Evolutionary conservation across 1,140 invertebrate genomes (phyloP).

Genomic region (Brachionus rotundiformis): DNA sequence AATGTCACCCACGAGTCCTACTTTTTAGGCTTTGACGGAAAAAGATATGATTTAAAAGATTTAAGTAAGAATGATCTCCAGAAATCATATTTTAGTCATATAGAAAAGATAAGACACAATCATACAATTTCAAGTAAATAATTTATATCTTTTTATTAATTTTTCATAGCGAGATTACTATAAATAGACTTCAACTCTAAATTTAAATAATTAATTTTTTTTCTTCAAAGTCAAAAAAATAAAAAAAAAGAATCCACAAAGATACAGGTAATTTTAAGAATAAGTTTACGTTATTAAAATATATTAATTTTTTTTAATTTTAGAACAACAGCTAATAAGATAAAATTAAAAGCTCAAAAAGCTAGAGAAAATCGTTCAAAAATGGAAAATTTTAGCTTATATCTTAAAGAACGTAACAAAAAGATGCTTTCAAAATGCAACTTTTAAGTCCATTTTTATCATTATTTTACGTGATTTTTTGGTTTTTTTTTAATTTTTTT

Average conservation of each 20-base stretch:
- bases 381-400: not conserved
- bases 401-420: not conserved
- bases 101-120: not conserved
- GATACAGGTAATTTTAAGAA: not conserved
- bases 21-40: constrained; percentile 26
- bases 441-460: not conserved
- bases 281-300: no score
- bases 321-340: not conserved
- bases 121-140: not conserved
- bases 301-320: not conserved
- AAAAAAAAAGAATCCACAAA: not conserved
- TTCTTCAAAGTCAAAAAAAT: not conserved
- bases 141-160: no score
- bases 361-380: not conserved
- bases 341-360: not conserved
- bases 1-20: constrained; percentile 34
- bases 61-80: not conserved
- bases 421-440: not conserved
- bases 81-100: not conserved
- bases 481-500: not conserved
- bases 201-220: no score
- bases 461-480: not conserved
- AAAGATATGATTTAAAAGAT: not conserved
- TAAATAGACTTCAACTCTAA: no score
- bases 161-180: no score